Evolutionary conservation across 2,888 invertebrate genomes (phyloP).

Genomic region (Sclerodermus sp.): DNA sequence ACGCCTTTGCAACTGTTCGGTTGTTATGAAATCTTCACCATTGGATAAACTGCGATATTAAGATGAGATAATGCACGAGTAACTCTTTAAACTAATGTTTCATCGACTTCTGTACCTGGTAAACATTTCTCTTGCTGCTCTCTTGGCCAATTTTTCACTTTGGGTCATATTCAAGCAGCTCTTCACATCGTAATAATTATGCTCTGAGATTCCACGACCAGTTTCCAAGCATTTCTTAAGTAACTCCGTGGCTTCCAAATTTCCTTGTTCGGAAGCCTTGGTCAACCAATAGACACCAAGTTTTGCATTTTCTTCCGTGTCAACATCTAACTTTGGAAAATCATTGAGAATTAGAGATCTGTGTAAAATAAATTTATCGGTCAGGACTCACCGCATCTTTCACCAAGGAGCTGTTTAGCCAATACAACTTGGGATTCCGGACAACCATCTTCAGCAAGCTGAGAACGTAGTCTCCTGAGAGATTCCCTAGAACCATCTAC

Average conservation of each 20-base stretch:
- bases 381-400: constrained; percentile 72
- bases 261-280: constrained; percentile 91
- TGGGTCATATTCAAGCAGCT: constrained; percentile 82
- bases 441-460: constrained; percentile 85
- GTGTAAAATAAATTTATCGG: no score
- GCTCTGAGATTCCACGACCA: constrained; percentile 73
- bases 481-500: neutral
- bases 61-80: constrained; percentile 4
- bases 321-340: constrained; percentile 65
- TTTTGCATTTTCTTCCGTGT: constrained; percentile 75
- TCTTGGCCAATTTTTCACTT: constrained; percentile 84
- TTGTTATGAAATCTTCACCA: constrained; percentile 84
- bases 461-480: constrained; percentile 66
- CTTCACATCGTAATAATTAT: constrained; percentile 73
- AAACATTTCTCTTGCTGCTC: constrained; percentile 85
- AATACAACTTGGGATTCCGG: constrained; percentile 86
- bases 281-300: constrained; percentile 88
- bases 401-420: constrained; percentile 80
- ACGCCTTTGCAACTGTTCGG: constrained; percentile 75
- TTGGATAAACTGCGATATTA: constrained; percentile 69
- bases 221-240: constrained; percentile 73
- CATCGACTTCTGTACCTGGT: constrained; percentile 63
- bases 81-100: constrained; percentile 1
- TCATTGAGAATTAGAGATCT: neutral
- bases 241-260: constrained; percentile 81